phyloP scores from a whole-genome alignment of 2,797 vertebrate genomes.

The Anabas testudineus region DNA sequence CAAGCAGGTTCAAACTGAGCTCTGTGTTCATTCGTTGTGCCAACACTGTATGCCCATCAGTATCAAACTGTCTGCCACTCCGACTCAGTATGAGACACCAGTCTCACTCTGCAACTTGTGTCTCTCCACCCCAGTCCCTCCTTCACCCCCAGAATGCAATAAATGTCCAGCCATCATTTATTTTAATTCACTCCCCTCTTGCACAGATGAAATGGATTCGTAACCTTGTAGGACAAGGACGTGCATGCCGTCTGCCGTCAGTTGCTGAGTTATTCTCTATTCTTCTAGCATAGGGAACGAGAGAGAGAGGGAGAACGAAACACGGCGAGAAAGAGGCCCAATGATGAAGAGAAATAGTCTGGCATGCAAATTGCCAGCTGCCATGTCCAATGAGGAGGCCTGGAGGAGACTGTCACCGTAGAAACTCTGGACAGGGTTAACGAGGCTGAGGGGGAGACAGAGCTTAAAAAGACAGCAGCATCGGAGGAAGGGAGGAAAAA shows the following conservation, averaged over 20 bases:
- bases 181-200: slow-evolving; percentile 87
- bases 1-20: slow-evolving; percentile 39
- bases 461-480: slow-evolving; percentile 63
- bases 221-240: slow-evolving; percentile 92
- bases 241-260: slow-evolving; percentile 84
- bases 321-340: slow-evolving; percentile 78
- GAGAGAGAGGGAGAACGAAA: slow-evolving; percentile 53
- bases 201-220: slow-evolving; percentile 88
- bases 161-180: slow-evolving; percentile 87
- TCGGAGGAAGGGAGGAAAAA: slow-evolving; percentile 42
- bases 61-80: slow-evolving; percentile 67
- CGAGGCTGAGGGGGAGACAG: slow-evolving; percentile 73
- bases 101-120: slow-evolving; percentile 75
- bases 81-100: slow-evolving; percentile 72
- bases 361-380: slow-evolving; percentile 86
- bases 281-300: slow-evolving; percentile 78
- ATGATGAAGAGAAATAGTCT: slow-evolving; percentile 88
- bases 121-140: slow-evolving; percentile 82
- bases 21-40: slow-evolving; percentile 49
- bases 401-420: slow-evolving; percentile 79
- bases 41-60: slow-evolving; percentile 53
- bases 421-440: slow-evolving; percentile 82
- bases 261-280: slow-evolving; percentile 86
- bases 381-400: slow-evolving; percentile 83
- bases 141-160: slow-evolving; percentile 84